These are phyloP conservation scores for Neomorphus geoffroyi DNA, from an alignment of 2,797 vertebrate species.

Conservation along the genomic window DNA sequence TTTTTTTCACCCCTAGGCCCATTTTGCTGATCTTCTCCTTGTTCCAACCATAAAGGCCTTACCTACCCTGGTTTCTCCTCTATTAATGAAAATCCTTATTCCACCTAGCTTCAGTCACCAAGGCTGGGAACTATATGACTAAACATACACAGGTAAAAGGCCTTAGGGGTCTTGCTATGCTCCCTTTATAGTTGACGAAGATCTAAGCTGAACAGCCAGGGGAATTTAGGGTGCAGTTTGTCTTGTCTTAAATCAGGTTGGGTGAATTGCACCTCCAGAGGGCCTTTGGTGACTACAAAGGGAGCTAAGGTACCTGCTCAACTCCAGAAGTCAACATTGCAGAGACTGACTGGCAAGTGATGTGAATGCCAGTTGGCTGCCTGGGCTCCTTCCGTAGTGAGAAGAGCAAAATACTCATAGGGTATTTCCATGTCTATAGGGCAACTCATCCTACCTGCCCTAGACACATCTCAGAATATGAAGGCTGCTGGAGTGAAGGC, in stretches of 20 bases:
- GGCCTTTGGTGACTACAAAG: conserved; percentile 18
- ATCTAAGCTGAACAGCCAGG: not conserved
- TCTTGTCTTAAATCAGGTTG: not conserved
- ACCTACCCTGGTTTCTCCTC: not conserved
- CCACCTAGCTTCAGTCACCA: not conserved
- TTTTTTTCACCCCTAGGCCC: not conserved
- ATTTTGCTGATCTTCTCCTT: not conserved
- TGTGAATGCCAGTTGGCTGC: not conserved
- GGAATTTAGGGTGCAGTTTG: not conserved
- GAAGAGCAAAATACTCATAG: not conserved
- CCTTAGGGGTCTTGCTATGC: not conserved
- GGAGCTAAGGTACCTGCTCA: not conserved
- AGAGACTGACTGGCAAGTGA: not conserved
- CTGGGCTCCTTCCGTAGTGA: not conserved
- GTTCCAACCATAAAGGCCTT: not conserved
- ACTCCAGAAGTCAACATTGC: not conserved
- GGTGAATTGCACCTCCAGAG: conserved; percentile 27
- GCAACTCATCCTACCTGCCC: not conserved
- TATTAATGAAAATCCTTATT: not conserved
- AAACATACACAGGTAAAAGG: not conserved
- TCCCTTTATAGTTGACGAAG: not conserved
- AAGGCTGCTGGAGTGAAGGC: not conserved
- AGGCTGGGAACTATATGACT: not conserved
- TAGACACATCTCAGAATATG: accelerated
- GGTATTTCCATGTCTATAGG: not conserved